A percentile compares a stretch with the other conserved stretches of the same genome.
phyloP scores from a whole-genome alignment of 2,797 vertebrate species.

The Antennarius maculatus region DNA sequence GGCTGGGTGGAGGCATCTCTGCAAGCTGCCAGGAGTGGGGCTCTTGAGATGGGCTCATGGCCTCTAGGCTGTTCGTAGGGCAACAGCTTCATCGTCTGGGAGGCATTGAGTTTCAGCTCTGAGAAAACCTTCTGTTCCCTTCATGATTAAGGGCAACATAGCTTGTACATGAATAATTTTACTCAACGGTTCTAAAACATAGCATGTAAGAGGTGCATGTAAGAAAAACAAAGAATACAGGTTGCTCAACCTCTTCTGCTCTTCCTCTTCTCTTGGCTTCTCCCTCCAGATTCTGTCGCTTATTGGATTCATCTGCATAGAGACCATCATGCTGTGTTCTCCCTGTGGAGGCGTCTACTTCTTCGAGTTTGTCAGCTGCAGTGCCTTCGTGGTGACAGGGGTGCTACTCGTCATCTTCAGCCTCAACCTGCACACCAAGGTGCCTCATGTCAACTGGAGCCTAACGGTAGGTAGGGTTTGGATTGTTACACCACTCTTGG shows the following conservation, averaged over 20 bases:
- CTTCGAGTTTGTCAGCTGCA: constrained; percentile 99
- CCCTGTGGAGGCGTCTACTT: constrained; percentile 96
- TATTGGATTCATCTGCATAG: constrained; percentile 95
- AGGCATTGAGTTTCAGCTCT: constrained; percentile 32
- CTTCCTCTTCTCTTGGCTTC: background rate
- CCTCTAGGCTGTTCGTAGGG: constrained; percentile 54
- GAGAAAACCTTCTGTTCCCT: constrained; percentile 15
- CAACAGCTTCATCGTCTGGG: constrained; percentile 55
- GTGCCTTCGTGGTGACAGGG: constrained; percentile 92
- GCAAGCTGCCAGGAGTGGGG: constrained; percentile 50
- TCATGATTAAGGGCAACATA: constrained; percentile 6
- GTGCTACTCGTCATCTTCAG: constrained; percentile 92
- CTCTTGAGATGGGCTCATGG: constrained; percentile 52
- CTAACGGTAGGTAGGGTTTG: constrained; percentile 86
- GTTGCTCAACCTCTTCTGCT: background rate
- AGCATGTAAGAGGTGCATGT: background rate
- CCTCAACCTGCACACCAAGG: constrained; percentile 91
- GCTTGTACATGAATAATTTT: background rate
- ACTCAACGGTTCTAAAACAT: background rate
- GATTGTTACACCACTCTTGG: background rate
- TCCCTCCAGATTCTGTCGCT: constrained; percentile 87
- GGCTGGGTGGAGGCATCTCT: constrained; percentile 48
- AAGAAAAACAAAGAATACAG: background rate
- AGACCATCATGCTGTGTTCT: constrained; percentile 95
- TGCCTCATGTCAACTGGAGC: constrained; percentile 97